Evolutionary conservation across 2,888 invertebrate genomes (phyloP), one percentile per base, ranked within the genome.

Genomic region (Mythimna lalbum): DNA sequence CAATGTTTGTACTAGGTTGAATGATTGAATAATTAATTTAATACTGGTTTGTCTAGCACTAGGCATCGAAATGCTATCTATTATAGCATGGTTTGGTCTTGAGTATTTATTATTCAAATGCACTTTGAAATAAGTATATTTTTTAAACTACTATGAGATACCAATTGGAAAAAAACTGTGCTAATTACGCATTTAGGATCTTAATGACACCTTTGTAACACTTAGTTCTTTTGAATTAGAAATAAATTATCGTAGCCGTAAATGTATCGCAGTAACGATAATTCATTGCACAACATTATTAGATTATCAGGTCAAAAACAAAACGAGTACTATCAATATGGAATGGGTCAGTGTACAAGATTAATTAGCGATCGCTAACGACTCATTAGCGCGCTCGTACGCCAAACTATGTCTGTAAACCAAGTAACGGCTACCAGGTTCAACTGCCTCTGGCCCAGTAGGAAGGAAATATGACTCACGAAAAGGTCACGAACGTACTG

Each of bases 391-490:
- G 73, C 74, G 59, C n/a, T 36, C 55, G 69, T 56, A 63, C 57
- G 49, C 27, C 60, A 71, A 78, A 73, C 76, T 77, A 70, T 71
- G 73, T 81, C 76, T 78, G 76, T 64, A 69, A 75, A 68, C 64
- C 69, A 78, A 76, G 68, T 83, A 78, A 83, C 84, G 80, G 73
- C 69, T 69, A 62, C 50, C 57, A 79, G 91, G 93, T 94, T 93
- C 93, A 93, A 90, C 85, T 79, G 90, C 92, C 92, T 93, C 89
- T 94, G 91, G 88, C 90, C 93, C 89, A 93, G 85, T 92, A 89
- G n/a, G n/a, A n/a, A 87, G 87, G 86, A 86, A 87, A 82, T 76
- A 82, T 92, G 93, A 92, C 87, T 93, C 92, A 93, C 81, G 70
- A 69, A 90, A 92, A 94, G 94, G 93, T 94, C 94, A 95, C 86